These are phyloP conservation scores for Hirundo rustica DNA, from an alignment of 2,797 vertebrate species.

Conservation along the genomic window DNA sequence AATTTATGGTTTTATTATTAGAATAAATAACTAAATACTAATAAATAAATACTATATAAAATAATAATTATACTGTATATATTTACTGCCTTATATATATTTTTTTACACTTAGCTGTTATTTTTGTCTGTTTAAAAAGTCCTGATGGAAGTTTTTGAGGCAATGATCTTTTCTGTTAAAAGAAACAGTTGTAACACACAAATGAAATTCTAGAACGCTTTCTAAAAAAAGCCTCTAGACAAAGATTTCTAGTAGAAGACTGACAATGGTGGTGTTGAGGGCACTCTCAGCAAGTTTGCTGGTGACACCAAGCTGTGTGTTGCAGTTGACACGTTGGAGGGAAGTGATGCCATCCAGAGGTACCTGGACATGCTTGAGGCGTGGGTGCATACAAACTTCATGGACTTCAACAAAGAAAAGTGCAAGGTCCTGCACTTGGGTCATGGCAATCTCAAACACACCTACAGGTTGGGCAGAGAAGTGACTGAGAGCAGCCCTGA, in stretches of 20 bases:
- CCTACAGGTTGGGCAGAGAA: not conserved
- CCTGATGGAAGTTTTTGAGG: not conserved
- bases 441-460: not conserved
- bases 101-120: not conserved
- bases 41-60: not conserved
- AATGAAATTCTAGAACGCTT: not conserved
- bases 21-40: not conserved
- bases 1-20: not conserved
- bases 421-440: too few relatives aligned
- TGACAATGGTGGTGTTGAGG: not conserved
- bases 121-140: not conserved
- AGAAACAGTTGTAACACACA: not conserved
- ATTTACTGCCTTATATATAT: not conserved
- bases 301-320: not conserved
- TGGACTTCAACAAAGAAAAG: not conserved
- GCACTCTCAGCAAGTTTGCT: not conserved
- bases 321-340: fast-evolving
- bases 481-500: not conserved
- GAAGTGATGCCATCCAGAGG: not conserved
- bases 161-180: not conserved
- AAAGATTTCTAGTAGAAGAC: not conserved
- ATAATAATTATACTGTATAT: not conserved
- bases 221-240: not conserved
- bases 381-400: not conserved
- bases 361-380: not conserved